Evolutionary conservation across 2,113 vertebrate species (phyloP).

Genomic region (Otolemur garnettii): DNA sequence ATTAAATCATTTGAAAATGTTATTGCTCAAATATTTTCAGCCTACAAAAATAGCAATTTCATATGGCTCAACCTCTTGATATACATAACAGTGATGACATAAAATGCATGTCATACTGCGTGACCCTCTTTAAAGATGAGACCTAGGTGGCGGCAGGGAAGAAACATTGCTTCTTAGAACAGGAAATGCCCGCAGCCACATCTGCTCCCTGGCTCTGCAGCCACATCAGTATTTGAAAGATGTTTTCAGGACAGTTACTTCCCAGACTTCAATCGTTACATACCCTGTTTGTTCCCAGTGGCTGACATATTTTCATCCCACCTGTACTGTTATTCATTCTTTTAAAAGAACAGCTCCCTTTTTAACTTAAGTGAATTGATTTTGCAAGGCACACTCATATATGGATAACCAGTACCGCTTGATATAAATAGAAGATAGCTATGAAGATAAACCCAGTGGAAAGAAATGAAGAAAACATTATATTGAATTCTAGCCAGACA

Average conservation of each 20-base stretch:
- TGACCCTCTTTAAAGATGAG: background rate
- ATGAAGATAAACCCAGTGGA: background rate
- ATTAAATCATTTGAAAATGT: background rate
- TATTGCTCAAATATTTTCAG: background rate
- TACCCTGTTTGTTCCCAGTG: background rate
- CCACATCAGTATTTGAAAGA: background rate
- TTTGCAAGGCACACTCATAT: background rate
- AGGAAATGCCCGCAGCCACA: background rate
- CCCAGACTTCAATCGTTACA: background rate
- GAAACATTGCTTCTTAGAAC: background rate
- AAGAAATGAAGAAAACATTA: background rate
- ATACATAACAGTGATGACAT: background rate
- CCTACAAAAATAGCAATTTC: background rate
- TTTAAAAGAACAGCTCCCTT: background rate
- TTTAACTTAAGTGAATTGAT: constrained; percentile 18
- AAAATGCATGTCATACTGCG: background rate
- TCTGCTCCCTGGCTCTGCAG: background rate
- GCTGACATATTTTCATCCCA: too few relatives aligned
- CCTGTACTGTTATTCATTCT: background rate
- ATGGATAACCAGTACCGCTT: background rate
- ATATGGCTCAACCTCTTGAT: too few relatives aligned
- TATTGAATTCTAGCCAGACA: background rate
- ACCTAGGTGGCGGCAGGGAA: too few relatives aligned
- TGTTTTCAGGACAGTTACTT: background rate
- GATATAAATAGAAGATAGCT: constrained; percentile 33